Conservation (phyloP, 2,888 invertebrate genomes). For the Melipona bicolor region DNA sequence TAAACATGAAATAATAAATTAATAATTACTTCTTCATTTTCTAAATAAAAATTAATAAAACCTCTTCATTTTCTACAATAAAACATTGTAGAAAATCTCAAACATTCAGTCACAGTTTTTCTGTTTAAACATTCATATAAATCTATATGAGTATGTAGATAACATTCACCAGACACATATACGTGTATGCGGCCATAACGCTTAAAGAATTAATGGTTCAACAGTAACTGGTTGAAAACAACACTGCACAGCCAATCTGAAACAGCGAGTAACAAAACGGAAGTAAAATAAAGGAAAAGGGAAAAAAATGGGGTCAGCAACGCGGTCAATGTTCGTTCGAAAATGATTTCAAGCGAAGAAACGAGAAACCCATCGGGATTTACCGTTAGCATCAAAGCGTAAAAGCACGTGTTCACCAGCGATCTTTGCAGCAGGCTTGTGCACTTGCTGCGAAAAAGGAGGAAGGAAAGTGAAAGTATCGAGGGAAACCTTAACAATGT, state of each 20-base stretch:
- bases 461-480: conserved; percentile 71
- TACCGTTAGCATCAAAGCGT: conserved; percentile 50
- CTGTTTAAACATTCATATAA: background rate
- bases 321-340: conserved; percentile 10
- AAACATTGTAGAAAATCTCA: background rate
- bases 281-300: background rate
- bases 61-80: too few relatives aligned
- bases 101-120: background rate
- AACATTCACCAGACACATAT: conserved; percentile 25
- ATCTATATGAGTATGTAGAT: background rate
- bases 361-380: conserved; percentile 22
- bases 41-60: too few relatives aligned
- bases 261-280: background rate
- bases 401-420: conserved; percentile 42
- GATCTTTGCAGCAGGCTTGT: conserved; percentile 36
- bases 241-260: background rate
- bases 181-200: background rate
- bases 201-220: conserved; percentile 5
- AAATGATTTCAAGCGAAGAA: conserved; percentile 16
- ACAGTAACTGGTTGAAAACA: background rate
- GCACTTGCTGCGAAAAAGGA: conserved; percentile 64
- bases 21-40: too few relatives aligned
- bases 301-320: background rate
- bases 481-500: conserved; percentile 67
- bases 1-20: too few relatives aligned